phyloP scores from a whole-genome alignment of 2,797 vertebrate species.

The Linurgus olivaceus region DNA sequence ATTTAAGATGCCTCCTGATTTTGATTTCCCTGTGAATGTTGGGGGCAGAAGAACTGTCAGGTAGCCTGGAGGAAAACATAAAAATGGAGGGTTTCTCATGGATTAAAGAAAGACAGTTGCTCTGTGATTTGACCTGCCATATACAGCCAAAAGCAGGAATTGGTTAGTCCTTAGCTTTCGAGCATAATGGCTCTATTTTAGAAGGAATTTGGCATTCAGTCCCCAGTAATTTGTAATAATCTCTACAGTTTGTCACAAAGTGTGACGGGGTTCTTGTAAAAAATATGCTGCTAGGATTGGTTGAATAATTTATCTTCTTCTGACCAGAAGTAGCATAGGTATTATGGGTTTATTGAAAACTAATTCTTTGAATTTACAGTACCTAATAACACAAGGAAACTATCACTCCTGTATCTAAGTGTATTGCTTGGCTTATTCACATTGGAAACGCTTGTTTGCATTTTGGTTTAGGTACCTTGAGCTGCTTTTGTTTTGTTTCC shows the following conservation, averaged over 20 bases:
- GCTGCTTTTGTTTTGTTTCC: neutral
- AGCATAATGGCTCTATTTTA: neutral
- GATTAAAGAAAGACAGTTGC: neutral
- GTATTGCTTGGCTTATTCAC: neutral
- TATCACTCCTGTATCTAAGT: neutral
- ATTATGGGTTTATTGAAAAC: neutral
- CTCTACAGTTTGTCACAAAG: neutral
- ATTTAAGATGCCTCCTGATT: conserved; percentile 15
- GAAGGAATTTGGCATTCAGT: neutral
- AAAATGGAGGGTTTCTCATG: conserved; percentile 24
- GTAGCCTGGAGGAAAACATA: conserved; percentile 40
- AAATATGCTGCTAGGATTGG: neutral
- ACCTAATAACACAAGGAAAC: neutral
- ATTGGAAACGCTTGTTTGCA: neutral
- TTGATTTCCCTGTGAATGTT: conserved; percentile 58
- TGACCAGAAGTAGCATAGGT: neutral
- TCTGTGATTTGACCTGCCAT: neutral
- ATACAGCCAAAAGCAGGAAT: neutral
- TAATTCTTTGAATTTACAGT: neutral
- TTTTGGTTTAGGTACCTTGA: neutral
- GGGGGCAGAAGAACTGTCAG: conserved; percentile 48
- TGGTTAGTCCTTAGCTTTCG: neutral
- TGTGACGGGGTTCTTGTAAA: neutral
- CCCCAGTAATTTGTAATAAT: neutral
- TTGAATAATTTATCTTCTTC: neutral